Percentiles rank a stretch among this genome's conserved stretches.
Conservation (phyloP, 2,888 invertebrate species). For the Deilephila elpenor region DNA sequence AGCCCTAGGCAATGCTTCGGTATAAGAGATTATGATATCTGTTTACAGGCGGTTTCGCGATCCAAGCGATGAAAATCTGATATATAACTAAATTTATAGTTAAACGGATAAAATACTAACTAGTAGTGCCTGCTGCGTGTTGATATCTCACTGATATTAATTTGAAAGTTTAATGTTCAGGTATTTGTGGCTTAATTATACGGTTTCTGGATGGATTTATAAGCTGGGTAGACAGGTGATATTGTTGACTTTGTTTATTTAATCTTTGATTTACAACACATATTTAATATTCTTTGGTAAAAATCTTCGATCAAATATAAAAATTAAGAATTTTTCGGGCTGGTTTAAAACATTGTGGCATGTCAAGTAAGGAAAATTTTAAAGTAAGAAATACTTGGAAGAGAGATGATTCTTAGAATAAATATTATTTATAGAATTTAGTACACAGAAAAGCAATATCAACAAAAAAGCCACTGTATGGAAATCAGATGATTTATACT, state of each 20-base stretch:
- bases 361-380: too few relatives aligned
- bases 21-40: slow-evolving; percentile 22
- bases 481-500: slow-evolving; percentile 13
- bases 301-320: too few relatives aligned
- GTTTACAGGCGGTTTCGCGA: slow-evolving; percentile 15
- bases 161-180: neutral
- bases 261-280: too few relatives aligned
- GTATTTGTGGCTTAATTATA: neutral
- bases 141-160: neutral
- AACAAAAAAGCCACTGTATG: neutral
- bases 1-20: slow-evolving; percentile 15
- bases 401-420: neutral
- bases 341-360: too few relatives aligned
- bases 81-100: slow-evolving; percentile 21
- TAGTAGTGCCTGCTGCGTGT: neutral
- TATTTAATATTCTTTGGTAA: too few relatives aligned
- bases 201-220: neutral
- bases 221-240: neutral
- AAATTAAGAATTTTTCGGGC: too few relatives aligned
- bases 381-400: neutral
- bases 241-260: too few relatives aligned
- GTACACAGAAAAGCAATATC: neutral
- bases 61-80: slow-evolving; percentile 21
- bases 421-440: neutral
- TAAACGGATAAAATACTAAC: neutral